Evolutionary conservation across 2,888 invertebrate species (phyloP).

Genomic region (Dryobotodes eremita): DNA sequence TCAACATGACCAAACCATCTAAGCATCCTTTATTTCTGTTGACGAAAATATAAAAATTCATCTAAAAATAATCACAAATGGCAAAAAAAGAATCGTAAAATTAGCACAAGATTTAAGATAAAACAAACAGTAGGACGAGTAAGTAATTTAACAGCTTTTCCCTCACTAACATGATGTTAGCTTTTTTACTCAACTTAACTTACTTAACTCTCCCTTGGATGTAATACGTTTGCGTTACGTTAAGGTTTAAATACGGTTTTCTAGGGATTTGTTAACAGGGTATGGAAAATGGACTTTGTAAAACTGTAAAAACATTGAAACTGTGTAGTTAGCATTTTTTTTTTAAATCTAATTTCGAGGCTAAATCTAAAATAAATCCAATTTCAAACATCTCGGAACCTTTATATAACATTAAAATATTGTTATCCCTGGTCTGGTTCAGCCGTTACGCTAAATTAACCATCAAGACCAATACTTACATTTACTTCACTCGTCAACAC

Average conservation of each 20-base stretch:
- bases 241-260: slow-evolving; percentile 13
- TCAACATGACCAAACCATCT: background rate
- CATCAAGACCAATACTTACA: background rate
- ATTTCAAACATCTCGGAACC: background rate
- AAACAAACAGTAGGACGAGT: slow-evolving; percentile 9
- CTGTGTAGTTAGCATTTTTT: background rate
- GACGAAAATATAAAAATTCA: background rate
- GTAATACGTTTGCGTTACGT: slow-evolving; percentile 37
- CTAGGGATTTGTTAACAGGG: background rate
- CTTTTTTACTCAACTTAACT: slow-evolving; percentile 27
- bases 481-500: background rate
- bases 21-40: background rate
- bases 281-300: background rate
- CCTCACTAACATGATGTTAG: slow-evolving; percentile 32
- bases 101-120: slow-evolving; percentile 3
- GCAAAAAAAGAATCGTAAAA: background rate
- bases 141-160: slow-evolving; percentile 40
- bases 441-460: background rate
- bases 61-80: background rate
- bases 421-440: background rate
- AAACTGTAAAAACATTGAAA: background rate
- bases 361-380: background rate
- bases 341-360: background rate
- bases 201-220: slow-evolving; percentile 17
- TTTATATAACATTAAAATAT: background rate